Base-by-base conservation (phyloP, 1,140 invertebrate genomes). In the Drosophila subpulchrella region DNA sequence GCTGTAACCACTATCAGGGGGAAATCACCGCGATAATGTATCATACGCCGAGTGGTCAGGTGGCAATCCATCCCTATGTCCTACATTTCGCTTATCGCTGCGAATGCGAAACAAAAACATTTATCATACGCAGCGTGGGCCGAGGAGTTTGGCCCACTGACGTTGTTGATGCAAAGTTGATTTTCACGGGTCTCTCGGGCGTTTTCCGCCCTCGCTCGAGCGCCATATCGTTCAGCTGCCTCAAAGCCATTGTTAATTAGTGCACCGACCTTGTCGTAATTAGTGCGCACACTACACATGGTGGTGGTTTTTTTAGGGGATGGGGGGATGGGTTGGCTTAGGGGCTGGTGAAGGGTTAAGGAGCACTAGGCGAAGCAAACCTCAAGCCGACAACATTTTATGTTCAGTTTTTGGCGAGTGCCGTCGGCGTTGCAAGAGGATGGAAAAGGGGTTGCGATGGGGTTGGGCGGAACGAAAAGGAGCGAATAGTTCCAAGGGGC, bases 181-280 rank as follows among this genome's bases (percentile, higher is more conserved):
- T 34, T 46, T 46, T 17, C 42, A 46, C 10, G 17, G 11, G 1
- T 32, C 36, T 32, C 27, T 24, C 24, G 13, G 20, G 24, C 11
- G 44, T 59, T 72, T 74, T 68, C 61, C 51, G 11, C 27, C 17
- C 62, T 74, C 46, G 20, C 36, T 15, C 10, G 20, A 30, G 57
- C 61, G 60, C 27, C 80, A 63, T 84, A 75, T 76, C 81, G 77
- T 70, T 84, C 74, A 81, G 75, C 78, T 81, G 81, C 78, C 81
- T 84, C 63, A 85, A 81, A 85, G 82, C 81, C 63, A 84, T 86
- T 84, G 81, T 84, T 84, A 84, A 85, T 84, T 84, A 84, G 81
- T 86, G 81, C 81, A 84, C 73, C 81, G 82, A 84, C 81, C 81
- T 85, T 84, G 81, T 70, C 62, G 73, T 84, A 84, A 84, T 84